Evolutionary conservation across 2,888 invertebrate genomes (phyloP).

Genomic region (Orchesellides sinensis): DNA sequence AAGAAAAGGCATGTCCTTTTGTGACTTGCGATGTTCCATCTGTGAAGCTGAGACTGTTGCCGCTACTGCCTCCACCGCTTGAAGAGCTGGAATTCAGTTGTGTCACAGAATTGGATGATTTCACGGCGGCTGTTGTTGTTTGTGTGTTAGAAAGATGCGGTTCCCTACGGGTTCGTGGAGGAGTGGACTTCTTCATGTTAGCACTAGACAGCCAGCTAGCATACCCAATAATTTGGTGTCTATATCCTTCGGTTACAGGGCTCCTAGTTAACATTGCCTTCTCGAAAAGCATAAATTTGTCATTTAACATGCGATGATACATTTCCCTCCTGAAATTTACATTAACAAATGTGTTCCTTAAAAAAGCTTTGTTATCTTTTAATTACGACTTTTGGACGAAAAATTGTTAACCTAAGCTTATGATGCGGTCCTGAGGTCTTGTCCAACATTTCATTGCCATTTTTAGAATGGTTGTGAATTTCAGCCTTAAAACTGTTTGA

Average conservation of each 20-base stretch:
- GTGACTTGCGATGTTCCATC: slow-evolving; percentile 17
- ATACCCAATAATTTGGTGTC: slow-evolving; percentile 73
- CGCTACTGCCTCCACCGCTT: slow-evolving; percentile 3
- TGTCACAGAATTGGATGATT: slow-evolving; percentile 25
- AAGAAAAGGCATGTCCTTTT: slow-evolving; percentile 41
- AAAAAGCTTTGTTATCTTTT: too few relatives aligned
- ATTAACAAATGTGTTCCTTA: too few relatives aligned
- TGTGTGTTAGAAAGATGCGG: slow-evolving; percentile 25
- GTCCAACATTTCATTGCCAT: slow-evolving; percentile 60
- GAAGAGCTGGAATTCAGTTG: slow-evolving; percentile 40
- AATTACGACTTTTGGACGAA: too few relatives aligned
- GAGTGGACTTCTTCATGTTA: slow-evolving; percentile 46
- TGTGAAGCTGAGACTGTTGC: neutral
- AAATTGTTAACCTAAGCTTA: slow-evolving; percentile 60
- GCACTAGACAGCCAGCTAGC: slow-evolving; percentile 55
- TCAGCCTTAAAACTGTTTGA: slow-evolving; percentile 74
- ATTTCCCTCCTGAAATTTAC: slow-evolving; percentile 68
- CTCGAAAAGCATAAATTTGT: slow-evolving; percentile 74
- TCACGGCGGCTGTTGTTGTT: slow-evolving; percentile 31
- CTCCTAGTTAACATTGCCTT: slow-evolving; percentile 71
- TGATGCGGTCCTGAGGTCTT: slow-evolving; percentile 48
- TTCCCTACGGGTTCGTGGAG: slow-evolving; percentile 46
- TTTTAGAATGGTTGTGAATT: slow-evolving; percentile 72
- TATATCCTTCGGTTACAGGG: slow-evolving; percentile 69
- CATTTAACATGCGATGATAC: slow-evolving; percentile 74